These are phyloP conservation scores for Ceratina australensis DNA, from an alignment of 1,140 invertebrate species.

Conservation along the genomic window DNA sequence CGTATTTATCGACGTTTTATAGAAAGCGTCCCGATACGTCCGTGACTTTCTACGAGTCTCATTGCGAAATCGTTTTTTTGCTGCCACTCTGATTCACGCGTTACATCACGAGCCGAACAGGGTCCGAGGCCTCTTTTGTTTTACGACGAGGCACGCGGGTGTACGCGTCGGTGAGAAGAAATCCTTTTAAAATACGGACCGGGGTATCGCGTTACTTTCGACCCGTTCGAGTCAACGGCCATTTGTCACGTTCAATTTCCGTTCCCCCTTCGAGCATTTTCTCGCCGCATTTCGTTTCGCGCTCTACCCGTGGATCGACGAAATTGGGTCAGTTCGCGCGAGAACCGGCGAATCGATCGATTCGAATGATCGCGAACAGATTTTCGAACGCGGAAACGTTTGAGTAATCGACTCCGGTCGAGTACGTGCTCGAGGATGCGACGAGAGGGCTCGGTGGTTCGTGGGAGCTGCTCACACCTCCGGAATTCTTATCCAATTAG, in stretches of 20 bases:
- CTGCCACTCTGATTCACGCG: conserved; percentile 39
- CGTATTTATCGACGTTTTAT: too few species aligned
- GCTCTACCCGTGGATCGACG: not conserved
- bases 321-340: too few species aligned
- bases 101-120: conserved; percentile 40
- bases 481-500: conserved; percentile 60
- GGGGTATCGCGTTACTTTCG: conserved; percentile 34
- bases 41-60: not conserved
- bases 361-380: too few species aligned
- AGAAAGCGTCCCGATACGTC: too few species aligned
- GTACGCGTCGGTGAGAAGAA: conserved; percentile 4
- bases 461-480: conserved; percentile 57
- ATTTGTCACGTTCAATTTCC: conserved; percentile 50
- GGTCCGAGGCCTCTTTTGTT: not conserved
- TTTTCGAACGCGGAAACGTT: conserved; percentile 67
- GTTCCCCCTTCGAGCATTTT: conserved; percentile 12
- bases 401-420: conserved; percentile 39
- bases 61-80: conserved; percentile 42
- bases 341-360: too few species aligned
- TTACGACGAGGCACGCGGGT: not conserved
- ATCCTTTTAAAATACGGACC: conserved; percentile 12
- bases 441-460: conserved; percentile 23
- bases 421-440: conserved; percentile 56
- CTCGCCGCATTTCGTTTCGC: not conserved
- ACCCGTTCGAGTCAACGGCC: not conserved